These are phyloP conservation scores for Hanleya hanleyi DNA, from an alignment of 2,888 invertebrate species.

Conservation along the genomic window DNA sequence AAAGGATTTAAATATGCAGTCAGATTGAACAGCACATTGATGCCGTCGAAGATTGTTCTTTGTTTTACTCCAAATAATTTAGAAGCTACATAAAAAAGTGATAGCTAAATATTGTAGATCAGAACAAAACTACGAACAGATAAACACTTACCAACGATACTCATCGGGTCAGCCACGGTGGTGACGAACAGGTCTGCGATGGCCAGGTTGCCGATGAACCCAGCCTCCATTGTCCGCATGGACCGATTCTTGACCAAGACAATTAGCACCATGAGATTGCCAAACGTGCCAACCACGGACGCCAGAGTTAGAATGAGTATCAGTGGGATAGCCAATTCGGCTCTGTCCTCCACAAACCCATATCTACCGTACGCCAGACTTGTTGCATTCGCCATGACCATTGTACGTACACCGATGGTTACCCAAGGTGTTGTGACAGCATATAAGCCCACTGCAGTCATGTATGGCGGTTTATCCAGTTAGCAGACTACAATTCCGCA, in stretches of 20 bases:
- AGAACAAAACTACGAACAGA: no score
- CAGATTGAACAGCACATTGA: no score
- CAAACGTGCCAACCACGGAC: conserved; percentile 36
- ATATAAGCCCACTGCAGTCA: no score
- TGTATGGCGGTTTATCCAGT: no score
- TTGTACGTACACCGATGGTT: no score
- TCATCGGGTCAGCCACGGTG: conserved; percentile 49
- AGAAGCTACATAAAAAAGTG: no score
- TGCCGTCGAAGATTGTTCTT: no score
- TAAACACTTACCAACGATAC: conserved; percentile 51
- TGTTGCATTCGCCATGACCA: neutral
- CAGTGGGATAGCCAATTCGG: conserved; percentile 28
- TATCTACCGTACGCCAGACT: neutral
- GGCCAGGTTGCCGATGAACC: conserved; percentile 55
- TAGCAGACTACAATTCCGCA: no score
- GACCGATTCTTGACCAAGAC: conserved; percentile 24
- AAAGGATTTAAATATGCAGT: no score
- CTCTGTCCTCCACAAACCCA: conserved; percentile 31
- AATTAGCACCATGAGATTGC: conserved; percentile 41
- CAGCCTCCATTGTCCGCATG: conserved; percentile 33
- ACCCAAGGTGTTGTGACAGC: no score
- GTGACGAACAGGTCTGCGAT: conserved; percentile 52
- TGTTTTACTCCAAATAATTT: no score
- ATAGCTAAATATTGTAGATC: no score
- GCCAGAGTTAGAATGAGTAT: conserved; percentile 34